Conservation (phyloP, 2,888 invertebrate species). For the Polydrusus cervinus region DNA sequence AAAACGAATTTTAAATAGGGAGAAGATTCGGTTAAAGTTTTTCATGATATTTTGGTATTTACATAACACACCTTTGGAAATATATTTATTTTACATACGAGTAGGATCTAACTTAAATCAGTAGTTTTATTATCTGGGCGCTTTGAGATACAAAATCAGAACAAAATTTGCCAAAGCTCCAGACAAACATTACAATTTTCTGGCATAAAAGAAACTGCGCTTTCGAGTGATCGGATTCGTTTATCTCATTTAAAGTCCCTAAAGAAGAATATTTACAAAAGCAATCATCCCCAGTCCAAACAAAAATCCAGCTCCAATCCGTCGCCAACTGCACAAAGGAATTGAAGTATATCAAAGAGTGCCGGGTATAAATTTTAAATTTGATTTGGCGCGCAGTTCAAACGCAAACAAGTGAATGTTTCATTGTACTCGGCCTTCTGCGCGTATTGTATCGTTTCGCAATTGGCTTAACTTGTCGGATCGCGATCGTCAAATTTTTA, state of each 20-base stretch:
- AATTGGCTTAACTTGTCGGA: constrained; percentile 70
- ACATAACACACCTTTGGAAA: too few relatives aligned
- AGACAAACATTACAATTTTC: constrained; percentile 28
- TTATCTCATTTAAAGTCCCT: constrained; percentile 55
- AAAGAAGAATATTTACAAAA: constrained; percentile 67
- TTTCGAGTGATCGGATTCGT: constrained; percentile 46
- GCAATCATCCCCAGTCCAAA: constrained; percentile 68
- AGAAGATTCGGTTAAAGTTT: too few relatives aligned
- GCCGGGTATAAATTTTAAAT: constrained; percentile 70
- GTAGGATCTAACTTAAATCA: background rate
- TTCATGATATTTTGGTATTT: too few relatives aligned
- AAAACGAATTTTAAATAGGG: too few relatives aligned
- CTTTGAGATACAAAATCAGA: constrained; percentile 5
- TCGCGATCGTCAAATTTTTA: constrained; percentile 64
- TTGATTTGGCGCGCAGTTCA: constrained; percentile 68
- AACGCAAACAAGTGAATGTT: constrained; percentile 69
- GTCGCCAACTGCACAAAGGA: constrained; percentile 65
- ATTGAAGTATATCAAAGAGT: constrained; percentile 67
- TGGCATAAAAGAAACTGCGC: constrained; percentile 33
- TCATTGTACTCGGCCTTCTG: constrained; percentile 63
- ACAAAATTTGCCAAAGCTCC: constrained; percentile 7
- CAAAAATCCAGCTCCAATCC: constrained; percentile 69
- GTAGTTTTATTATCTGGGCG: background rate
- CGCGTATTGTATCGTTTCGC: constrained; percentile 64
- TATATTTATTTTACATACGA: too few relatives aligned